Evolutionary conservation across 2,888 invertebrate genomes (phyloP).

Genomic region (Agriopis aurantiaria): DNA sequence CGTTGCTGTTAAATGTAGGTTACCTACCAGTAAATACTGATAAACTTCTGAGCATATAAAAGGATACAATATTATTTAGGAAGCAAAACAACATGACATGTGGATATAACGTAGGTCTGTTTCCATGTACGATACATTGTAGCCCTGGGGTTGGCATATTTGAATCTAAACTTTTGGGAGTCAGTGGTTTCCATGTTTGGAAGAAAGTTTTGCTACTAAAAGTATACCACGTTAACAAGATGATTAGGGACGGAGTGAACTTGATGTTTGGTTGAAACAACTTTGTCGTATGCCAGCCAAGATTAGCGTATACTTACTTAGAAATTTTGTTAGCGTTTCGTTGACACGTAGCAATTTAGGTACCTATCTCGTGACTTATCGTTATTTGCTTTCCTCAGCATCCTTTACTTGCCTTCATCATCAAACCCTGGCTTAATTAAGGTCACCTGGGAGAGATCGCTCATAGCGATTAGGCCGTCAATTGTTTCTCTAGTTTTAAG

Average conservation of each 20-base stretch:
- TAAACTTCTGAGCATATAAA: background rate
- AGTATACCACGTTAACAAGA: conserved; percentile 9
- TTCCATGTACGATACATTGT: conserved; percentile 1
- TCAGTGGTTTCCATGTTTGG: conserved; percentile 15
- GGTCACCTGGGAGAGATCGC: no score
- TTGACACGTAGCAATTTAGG: background rate
- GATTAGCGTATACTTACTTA: no score
- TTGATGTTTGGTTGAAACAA: background rate
- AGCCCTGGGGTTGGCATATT: conserved; percentile 13
- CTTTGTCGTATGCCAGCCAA: no score
- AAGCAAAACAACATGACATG: conserved; percentile 6
- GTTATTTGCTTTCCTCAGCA: background rate
- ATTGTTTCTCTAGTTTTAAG: no score
- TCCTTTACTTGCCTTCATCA: background rate
- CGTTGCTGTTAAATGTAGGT: background rate
- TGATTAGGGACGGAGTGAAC: conserved; percentile 4
- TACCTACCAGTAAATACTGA: conserved; percentile 5
- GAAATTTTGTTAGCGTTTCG: background rate
- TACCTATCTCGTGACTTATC: background rate
- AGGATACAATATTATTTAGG: conserved; percentile 1
- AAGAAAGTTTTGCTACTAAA: conserved; percentile 15
- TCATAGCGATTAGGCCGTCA: no score
- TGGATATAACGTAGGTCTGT: conserved; percentile 3
- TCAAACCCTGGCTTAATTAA: no score
- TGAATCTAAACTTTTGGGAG: conserved; percentile 18